A percentile compares a stretch with the other conserved stretches of the same genome.
Evolutionary conservation across 2,113 vertebrate species (phyloP).

Genomic region (Psephotus haematonotus): DNA sequence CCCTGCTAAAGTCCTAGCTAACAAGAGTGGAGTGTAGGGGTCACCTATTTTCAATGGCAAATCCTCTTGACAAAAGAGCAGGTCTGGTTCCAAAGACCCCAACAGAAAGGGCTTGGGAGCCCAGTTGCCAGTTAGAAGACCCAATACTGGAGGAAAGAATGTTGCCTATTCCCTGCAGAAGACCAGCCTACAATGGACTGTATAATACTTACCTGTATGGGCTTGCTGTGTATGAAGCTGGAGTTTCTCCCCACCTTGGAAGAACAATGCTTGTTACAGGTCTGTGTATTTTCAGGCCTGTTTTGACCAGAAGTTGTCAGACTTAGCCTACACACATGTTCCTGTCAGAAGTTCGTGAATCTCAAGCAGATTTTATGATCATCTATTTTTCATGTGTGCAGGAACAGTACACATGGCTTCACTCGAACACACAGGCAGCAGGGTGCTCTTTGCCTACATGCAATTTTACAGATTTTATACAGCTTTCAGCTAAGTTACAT

Average conservation of each 20-base stretch:
- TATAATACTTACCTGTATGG: neutral
- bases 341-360: slow-evolving; percentile 11
- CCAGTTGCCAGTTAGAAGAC: neutral
- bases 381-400: slow-evolving; percentile 12
- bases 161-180: neutral
- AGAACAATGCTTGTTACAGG: neutral
- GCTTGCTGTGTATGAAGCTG: neutral
- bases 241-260: neutral
- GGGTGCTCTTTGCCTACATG: neutral
- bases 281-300: neutral
- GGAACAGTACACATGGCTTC: neutral
- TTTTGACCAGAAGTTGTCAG: slow-evolving; percentile 11
- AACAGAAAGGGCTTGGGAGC: neutral
- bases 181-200: neutral
- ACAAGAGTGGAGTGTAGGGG: neutral
- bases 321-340: neutral
- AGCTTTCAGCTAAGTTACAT: slow-evolving; percentile 16
- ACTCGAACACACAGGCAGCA: neutral
- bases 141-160: neutral
- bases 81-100: neutral
- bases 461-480: slow-evolving; percentile 22
- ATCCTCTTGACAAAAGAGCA: neutral
- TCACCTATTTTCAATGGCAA: neutral
- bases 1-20: neutral
- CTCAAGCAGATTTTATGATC: slow-evolving; percentile 22